Conservation (phyloP, 2,888 invertebrate genomes). For the Dastarcus helophoroides region DNA sequence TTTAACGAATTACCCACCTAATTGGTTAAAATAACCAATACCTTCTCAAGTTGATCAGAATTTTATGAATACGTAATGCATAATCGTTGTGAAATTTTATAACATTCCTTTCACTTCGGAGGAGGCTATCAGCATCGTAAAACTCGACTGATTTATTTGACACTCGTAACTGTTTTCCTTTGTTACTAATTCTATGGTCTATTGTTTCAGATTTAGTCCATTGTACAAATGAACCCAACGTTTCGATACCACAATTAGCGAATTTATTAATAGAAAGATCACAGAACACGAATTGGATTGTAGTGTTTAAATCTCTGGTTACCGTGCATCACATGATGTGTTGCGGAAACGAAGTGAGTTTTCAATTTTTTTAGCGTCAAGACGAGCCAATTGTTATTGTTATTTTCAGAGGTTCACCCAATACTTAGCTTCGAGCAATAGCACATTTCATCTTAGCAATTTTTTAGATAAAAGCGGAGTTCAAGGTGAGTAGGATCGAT, state of each 20-base stretch:
- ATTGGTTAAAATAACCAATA: too few species aligned
- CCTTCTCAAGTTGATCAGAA: too few species aligned
- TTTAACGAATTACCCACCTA: too few species aligned
- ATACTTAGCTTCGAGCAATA: constrained; percentile 98
- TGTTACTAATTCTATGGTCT: too few species aligned
- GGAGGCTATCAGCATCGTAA: too few species aligned
- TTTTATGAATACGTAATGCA: too few species aligned
- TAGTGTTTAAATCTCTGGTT: constrained; percentile 95
- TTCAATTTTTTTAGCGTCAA: too few species aligned
- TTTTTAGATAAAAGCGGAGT: constrained; percentile 96
- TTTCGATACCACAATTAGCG: constrained; percentile 97
- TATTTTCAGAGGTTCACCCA: constrained; percentile 93
- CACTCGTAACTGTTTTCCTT: too few species aligned
- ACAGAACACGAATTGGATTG: constrained; percentile 97
- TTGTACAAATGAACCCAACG: constrained; percentile 99
- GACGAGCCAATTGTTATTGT: too few species aligned
- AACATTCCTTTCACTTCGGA: too few species aligned
- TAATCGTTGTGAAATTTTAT: too few species aligned
- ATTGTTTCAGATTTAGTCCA: constrained; percentile 88
- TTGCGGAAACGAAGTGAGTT: constrained; percentile 96
- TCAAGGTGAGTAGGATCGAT: constrained; percentile 77
- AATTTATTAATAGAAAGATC: constrained; percentile 96
- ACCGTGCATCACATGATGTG: constrained; percentile 99
- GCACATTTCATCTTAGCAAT: constrained; percentile 95
- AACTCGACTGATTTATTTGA: too few species aligned